Base-by-base conservation (phyloP, 2,888 invertebrate species). In the Chouioia cunea region DNA sequence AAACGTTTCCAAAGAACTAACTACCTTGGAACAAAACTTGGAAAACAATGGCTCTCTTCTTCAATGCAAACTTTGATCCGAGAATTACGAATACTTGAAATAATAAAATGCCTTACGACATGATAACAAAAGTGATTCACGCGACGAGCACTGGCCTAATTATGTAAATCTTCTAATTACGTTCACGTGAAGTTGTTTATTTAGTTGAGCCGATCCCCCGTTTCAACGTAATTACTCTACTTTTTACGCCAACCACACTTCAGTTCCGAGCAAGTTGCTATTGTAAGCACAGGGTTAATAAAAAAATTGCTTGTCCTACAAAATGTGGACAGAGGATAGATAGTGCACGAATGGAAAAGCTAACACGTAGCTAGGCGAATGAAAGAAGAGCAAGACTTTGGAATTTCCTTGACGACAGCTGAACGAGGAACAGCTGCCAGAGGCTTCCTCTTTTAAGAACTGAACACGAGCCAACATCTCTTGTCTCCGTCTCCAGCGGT, bases 401-500 rank as follows among this genome's bases (percentile, higher is more conserved):
- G 68, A 72, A 72, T 72, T 69, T 72, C 53, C 57, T 27, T 59
- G 52, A 64, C 72, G 72, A 72, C 72, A 69, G 72, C 72, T 72
- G 69, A 62, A 72, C 69, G 62, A 46, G 60, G 16, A 68, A 65
- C 72, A 69, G 72, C 72, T 69, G 72, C 69, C 46, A 44, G 53
- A 44, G 12, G 46, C 71, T 67, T 52, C 65, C 54, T 71, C 66
- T 48, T 58, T 67, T 56, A 54, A 52, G 58, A 66, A 36, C 66
- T 63, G 66, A 66, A 43, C 57, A 22, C 16, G 52, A 44, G 70
- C 70, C 70, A 71, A 66, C 59, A 56, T 1, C 14, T 36, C n/a
- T 53, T 15, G 20, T 44, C 48, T 36, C 12, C 22, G 10, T 18
- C 48, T 16, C 50, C 6, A n/a, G n/a, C n/a, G n/a, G n/a, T n/a